Evolutionary conservation across 2,797 vertebrate species (phyloP).

Genomic region (Neosilurus hyrtlii): DNA sequence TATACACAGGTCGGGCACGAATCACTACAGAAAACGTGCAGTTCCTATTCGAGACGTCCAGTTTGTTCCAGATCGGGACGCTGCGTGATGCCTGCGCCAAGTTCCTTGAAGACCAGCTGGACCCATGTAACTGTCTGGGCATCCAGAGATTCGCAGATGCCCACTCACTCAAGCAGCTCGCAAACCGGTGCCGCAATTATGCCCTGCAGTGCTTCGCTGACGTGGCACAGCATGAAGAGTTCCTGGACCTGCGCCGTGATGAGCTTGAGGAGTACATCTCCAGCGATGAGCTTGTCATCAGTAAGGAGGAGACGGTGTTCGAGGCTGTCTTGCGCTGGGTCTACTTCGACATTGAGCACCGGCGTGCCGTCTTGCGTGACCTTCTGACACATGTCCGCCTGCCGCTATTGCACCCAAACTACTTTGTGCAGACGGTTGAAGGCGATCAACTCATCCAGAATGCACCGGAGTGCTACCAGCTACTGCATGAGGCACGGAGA

Average conservation of each 20-base stretch:
- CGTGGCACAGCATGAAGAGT: slow-evolving; percentile 93
- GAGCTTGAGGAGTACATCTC: slow-evolving; percentile 93
- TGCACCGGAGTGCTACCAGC: slow-evolving; percentile 92
- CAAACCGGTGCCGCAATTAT: slow-evolving; percentile 87
- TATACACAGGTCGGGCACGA: slow-evolving; percentile 93
- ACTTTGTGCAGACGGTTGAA: slow-evolving; percentile 98
- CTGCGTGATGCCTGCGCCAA: slow-evolving; percentile 94
- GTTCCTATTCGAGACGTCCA: slow-evolving; percentile 95
- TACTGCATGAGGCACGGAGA: slow-evolving; percentile 92
- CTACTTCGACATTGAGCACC: slow-evolving; percentile 81
- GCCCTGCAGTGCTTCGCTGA: slow-evolving; percentile 88
- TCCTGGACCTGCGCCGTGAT: slow-evolving; percentile 86
- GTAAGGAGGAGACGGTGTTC: slow-evolving; percentile 93
- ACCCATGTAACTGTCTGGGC: slow-evolving; percentile 96
- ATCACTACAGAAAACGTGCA: slow-evolving; percentile 98
- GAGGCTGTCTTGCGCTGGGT: slow-evolving; percentile 98
- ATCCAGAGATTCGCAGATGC: slow-evolving; percentile 95
- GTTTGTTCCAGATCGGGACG: slow-evolving; percentile 91
- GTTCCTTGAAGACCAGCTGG: slow-evolving; percentile 95
- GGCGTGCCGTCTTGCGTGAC: slow-evolving; percentile 83
- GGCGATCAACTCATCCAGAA: slow-evolving; percentile 95
- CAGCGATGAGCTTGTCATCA: slow-evolving; percentile 88
- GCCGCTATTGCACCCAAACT: slow-evolving; percentile 93
- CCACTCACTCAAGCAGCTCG: slow-evolving; percentile 90
- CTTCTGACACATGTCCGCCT: slow-evolving; percentile 91